phyloP scores from a whole-genome alignment of 1,140 invertebrate genomes.

The Drosophila lowei region DNA sequence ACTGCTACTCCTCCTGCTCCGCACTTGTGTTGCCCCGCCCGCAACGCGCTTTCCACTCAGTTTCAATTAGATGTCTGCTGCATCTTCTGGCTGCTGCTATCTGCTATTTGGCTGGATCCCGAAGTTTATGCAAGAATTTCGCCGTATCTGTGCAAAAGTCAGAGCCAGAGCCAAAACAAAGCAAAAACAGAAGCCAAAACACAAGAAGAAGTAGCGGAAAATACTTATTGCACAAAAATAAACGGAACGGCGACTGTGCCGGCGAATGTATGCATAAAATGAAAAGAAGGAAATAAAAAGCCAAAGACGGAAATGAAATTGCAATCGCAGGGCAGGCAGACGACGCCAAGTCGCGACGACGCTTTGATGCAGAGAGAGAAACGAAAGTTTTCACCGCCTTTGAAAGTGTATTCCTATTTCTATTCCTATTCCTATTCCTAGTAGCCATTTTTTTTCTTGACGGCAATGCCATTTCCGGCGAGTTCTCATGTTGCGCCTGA shows the following conservation, averaged over 20 bases:
- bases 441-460: constrained; percentile 12
- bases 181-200: constrained; percentile 21
- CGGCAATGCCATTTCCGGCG: constrained; percentile 63
- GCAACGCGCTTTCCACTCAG: constrained; percentile 21
- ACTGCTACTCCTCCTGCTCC: constrained; percentile 4
- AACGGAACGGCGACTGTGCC: constrained; percentile 50
- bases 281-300: constrained; percentile 48
- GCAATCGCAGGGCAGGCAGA: constrained; percentile 70
- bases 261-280: constrained; percentile 31
- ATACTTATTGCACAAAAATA: constrained; percentile 69
- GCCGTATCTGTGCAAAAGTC: constrained; percentile 39
- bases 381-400: constrained; percentile 60
- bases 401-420: constrained; percentile 34
- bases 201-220: constrained; percentile 33
- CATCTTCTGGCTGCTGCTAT: not conserved
- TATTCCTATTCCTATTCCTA: constrained; percentile 9
- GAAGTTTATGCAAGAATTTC: constrained; percentile 52
- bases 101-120: constrained; percentile 2
- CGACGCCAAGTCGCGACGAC: constrained; percentile 76
- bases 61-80: constrained; percentile 58
- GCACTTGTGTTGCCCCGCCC: not conserved
- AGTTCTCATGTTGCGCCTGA: constrained; percentile 59
- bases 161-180: constrained; percentile 22
- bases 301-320: constrained; percentile 73
- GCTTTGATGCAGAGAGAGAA: constrained; percentile 58